Evolutionary conservation across 2,797 vertebrate genomes (phyloP).

Genomic region (Rhinophrynus dorsalis): DNA sequence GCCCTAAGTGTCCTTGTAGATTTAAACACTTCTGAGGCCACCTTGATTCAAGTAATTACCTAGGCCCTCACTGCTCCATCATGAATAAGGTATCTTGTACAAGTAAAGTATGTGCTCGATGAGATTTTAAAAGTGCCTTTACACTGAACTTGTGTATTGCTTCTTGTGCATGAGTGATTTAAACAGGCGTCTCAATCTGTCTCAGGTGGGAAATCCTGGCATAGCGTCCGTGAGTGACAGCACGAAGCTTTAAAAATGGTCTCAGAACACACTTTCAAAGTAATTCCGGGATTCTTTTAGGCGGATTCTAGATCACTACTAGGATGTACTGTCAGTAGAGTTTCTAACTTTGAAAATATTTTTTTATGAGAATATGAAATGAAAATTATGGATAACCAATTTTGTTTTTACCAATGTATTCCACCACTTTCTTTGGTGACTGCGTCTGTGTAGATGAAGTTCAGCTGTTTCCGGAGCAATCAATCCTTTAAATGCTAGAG

Average conservation of each 20-base stretch:
- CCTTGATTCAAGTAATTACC: constrained; percentile 99
- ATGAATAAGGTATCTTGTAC: constrained; percentile 99
- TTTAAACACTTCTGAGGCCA: constrained; percentile 99
- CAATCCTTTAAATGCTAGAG: no score
- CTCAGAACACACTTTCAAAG: constrained; percentile 65
- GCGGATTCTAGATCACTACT: not conserved
- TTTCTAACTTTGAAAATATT: no score
- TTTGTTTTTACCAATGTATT: no score
- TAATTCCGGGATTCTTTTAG: constrained; percentile 61
- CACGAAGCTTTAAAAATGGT: constrained; percentile 64
- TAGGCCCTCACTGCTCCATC: constrained; percentile 87
- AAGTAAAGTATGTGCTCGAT: constrained; percentile 90
- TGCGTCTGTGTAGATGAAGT: no score
- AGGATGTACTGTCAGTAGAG: not conserved
- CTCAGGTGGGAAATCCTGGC: constrained; percentile 89
- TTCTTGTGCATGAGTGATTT: constrained; percentile 89
- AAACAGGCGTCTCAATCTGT: constrained; percentile 86
- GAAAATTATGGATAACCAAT: no score
- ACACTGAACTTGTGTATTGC: constrained; percentile 93
- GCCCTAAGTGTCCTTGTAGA: constrained; percentile 94
- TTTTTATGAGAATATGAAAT: no score
- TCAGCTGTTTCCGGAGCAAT: no score
- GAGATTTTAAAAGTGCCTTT: constrained; percentile 98
- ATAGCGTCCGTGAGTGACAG: constrained; percentile 81
- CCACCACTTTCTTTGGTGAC: no score